A percentile compares a stretch with the other conserved stretches of the same genome.
Evolutionary conservation across 2,888 invertebrate genomes (phyloP).

Genomic region (Pyrochroa serraticornis): DNA sequence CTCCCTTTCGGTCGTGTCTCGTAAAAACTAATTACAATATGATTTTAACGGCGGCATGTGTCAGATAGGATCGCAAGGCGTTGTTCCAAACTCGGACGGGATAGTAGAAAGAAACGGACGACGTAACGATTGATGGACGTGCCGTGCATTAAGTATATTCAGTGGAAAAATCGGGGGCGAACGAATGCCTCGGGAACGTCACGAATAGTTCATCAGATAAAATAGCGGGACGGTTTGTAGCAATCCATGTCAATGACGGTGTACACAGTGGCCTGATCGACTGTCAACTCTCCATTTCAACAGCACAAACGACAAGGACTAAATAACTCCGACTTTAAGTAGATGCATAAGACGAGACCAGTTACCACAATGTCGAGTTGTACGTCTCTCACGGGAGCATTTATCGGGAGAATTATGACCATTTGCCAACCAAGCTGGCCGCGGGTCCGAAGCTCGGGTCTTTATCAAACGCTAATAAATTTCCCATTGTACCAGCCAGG

Average conservation of each 20-base stretch:
- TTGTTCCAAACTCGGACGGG: slow-evolving; percentile 27
- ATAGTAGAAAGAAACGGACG: not conserved
- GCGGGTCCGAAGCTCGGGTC: slow-evolving; percentile 1
- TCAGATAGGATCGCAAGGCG: slow-evolving; percentile 28
- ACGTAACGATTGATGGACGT: slow-evolving; percentile 22
- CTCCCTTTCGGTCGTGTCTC: slow-evolving; percentile 11
- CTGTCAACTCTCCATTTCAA: slow-evolving; percentile 40
- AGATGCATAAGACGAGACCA: slow-evolving; percentile 23
- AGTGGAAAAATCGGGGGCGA: slow-evolving; percentile 18
- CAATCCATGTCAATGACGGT: slow-evolving; percentile 34
- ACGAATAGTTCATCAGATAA: slow-evolving; percentile 41
- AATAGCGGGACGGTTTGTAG: slow-evolving; percentile 27
- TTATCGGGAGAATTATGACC: slow-evolving; percentile 12
- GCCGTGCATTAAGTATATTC: slow-evolving; percentile 34
- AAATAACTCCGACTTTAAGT: slow-evolving; percentile 35
- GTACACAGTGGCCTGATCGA: slow-evolving; percentile 40
- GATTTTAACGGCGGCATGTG: slow-evolving; percentile 33
- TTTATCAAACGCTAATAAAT: slow-evolving; percentile 19
- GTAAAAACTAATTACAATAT: slow-evolving; percentile 38
- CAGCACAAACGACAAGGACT: slow-evolving; percentile 32
- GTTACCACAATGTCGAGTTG: slow-evolving; percentile 3
- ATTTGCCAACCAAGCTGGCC: not conserved
- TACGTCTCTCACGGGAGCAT: slow-evolving; percentile 14
- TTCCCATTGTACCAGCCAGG: slow-evolving; percentile 8
- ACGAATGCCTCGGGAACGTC: slow-evolving; percentile 29